These are phyloP conservation scores for Nibea albiflora DNA, from an alignment of 2,113 vertebrate species.

Conservation along the genomic window DNA sequence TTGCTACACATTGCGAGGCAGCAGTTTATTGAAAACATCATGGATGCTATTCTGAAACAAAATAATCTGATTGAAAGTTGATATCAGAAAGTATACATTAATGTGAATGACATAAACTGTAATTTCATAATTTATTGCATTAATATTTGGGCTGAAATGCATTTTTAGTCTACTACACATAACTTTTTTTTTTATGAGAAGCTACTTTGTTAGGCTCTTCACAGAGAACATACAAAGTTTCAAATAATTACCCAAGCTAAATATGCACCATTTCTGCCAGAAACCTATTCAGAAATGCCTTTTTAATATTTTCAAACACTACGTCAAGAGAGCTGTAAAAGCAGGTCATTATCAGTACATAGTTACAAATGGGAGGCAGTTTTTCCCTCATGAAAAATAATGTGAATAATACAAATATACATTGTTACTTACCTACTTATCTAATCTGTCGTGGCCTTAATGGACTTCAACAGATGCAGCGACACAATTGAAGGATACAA, in stretches of 20 bases:
- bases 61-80: not conserved
- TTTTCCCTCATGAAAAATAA: not conserved
- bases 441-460: constrained; percentile 17
- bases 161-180: not conserved
- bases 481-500: constrained; percentile 56
- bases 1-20: not conserved
- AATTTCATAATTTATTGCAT: not conserved
- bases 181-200: not conserved
- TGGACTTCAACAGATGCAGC: constrained; percentile 62
- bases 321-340: not conserved
- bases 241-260: not conserved
- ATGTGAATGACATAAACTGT: not conserved
- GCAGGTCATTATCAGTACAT: not conserved
- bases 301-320: not conserved
- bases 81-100: not conserved
- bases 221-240: not conserved
- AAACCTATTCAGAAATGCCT: not conserved
- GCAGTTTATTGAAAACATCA: not conserved
- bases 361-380: constrained; percentile 9
- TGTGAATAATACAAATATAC: not conserved
- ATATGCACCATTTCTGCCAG: not conserved
- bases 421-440: not conserved
- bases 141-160: not conserved
- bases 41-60: not conserved
- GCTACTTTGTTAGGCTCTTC: not conserved